Percentiles rank a stretch among this genome's conserved stretches.
These are phyloP conservation scores for Glaucidium brasilianum DNA, from an alignment of 2,113 vertebrate species.

Conservation along the genomic window DNA sequence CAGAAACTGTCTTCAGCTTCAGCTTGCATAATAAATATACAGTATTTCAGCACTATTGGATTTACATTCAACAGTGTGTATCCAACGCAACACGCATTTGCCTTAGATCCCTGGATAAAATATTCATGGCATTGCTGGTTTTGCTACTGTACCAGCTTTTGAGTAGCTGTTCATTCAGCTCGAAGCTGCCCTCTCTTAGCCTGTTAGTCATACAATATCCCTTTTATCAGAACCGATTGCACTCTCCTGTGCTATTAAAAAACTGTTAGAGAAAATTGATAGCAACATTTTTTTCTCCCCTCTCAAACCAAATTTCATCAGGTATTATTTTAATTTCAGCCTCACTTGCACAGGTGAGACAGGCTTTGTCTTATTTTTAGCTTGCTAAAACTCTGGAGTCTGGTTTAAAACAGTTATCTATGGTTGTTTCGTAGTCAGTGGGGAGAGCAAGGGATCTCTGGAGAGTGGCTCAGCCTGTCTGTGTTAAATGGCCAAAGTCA, in stretches of 20 bases:
- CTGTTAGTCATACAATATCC: background rate
- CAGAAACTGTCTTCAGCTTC: conserved; percentile 55
- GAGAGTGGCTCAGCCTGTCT: background rate
- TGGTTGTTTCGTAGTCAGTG: fast-evolving
- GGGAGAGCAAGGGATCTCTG: background rate
- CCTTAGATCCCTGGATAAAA: conserved; percentile 8
- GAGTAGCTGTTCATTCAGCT: background rate
- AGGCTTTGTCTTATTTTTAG: background rate
- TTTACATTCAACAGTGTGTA: conserved; percentile 55
- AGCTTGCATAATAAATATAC: conserved; percentile 58
- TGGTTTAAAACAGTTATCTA: background rate
- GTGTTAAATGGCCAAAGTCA: background rate
- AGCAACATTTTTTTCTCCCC: background rate
- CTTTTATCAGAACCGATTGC: background rate
- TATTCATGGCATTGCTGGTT: background rate
- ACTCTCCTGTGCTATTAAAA: background rate
- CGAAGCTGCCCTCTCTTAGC: background rate
- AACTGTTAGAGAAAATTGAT: background rate
- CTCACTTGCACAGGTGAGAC: background rate
- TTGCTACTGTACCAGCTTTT: background rate
- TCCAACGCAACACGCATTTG: conserved; percentile 22
- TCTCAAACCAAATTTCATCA: background rate
- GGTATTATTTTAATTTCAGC: background rate
- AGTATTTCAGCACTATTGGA: conserved; percentile 52
- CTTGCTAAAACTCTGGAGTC: background rate